Percentiles rank a stretch among this genome's conserved stretches.
These are phyloP conservation scores for Tillus elongatus DNA, from an alignment of 2,888 invertebrate species.

Conservation along the genomic window DNA sequence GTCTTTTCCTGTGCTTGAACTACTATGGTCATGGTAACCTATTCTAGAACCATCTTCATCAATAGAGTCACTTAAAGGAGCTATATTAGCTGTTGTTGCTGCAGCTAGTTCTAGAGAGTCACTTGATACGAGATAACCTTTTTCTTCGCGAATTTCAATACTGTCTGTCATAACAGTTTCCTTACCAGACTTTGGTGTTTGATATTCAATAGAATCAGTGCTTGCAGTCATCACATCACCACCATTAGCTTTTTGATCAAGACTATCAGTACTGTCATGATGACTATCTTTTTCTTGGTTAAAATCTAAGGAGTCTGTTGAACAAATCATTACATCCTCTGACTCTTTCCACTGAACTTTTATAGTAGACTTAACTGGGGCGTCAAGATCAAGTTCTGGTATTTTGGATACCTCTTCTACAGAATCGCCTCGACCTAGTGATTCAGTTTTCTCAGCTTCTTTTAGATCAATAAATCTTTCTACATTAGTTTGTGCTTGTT, in stretches of 20 bases:
- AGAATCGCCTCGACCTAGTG: conserved; percentile 45
- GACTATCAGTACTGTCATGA: conserved; percentile 58
- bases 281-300: conserved; percentile 42
- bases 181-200: conserved; percentile 35
- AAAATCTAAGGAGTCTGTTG: conserved; percentile 55
- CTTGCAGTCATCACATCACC: conserved; percentile 50
- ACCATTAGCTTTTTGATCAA: conserved; percentile 52
- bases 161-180: conserved; percentile 48
- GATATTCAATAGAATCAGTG: conserved; percentile 48
- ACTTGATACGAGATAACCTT: conserved; percentile 42
- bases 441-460: conserved; percentile 49
- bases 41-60: conserved; percentile 42
- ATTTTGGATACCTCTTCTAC: conserved; percentile 46
- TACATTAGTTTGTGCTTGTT: conserved; percentile 57
- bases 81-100: conserved; percentile 29
- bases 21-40: conserved; percentile 40
- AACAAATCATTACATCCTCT: conserved; percentile 50
- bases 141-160: conserved; percentile 42
- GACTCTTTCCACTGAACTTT: conserved; percentile 39
- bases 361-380: conserved; percentile 37
- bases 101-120: conserved; percentile 44
- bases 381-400: conserved; percentile 46
- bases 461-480: conserved; percentile 52
- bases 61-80: conserved; percentile 41
- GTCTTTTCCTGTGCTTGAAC: conserved; percentile 44